Percentiles rank a stretch among this genome's conserved stretches.
These are phyloP conservation scores for Prietella phreatophila DNA, from an alignment of 2,113 vertebrate genomes.

Conservation along the genomic window DNA sequence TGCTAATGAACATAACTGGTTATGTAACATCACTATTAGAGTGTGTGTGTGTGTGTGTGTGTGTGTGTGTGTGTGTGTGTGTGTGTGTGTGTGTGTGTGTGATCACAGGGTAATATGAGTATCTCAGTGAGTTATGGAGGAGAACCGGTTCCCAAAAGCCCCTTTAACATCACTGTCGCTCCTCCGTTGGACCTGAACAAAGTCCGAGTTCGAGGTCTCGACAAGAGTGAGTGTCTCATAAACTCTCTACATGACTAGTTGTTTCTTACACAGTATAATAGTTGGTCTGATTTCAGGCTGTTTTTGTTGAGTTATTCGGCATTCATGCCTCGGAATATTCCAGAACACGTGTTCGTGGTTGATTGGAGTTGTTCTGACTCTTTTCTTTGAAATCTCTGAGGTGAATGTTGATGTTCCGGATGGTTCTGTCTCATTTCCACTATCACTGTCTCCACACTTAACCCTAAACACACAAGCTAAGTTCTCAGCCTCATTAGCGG, in stretches of 20 bases:
- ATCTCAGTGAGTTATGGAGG: constrained; percentile 83
- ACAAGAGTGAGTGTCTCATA: constrained; percentile 77
- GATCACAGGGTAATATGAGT: constrained; percentile 80
- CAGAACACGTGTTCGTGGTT: neutral
- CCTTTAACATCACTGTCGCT: constrained; percentile 82
- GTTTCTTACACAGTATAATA: neutral
- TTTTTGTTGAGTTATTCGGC: neutral
- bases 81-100: constrained; percentile 11
- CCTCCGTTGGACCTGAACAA: constrained; percentile 82
- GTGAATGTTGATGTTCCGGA: neutral
- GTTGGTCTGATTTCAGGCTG: neutral
- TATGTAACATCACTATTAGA: neutral
- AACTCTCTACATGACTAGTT: neutral
- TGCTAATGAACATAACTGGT: neutral
- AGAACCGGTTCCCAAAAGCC: constrained; percentile 85
- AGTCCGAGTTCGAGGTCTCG: constrained; percentile 86
- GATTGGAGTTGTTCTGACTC: neutral
- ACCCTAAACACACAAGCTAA: neutral
- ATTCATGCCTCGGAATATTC: neutral
- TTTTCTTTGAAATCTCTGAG: neutral
- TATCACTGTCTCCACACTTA: neutral
- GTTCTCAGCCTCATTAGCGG: neutral
- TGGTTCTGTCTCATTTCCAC: neutral
- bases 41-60: neutral
- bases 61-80: neutral